phyloP scores from a whole-genome alignment of 2,888 invertebrate species.

The Epistrophella euchroma region DNA sequence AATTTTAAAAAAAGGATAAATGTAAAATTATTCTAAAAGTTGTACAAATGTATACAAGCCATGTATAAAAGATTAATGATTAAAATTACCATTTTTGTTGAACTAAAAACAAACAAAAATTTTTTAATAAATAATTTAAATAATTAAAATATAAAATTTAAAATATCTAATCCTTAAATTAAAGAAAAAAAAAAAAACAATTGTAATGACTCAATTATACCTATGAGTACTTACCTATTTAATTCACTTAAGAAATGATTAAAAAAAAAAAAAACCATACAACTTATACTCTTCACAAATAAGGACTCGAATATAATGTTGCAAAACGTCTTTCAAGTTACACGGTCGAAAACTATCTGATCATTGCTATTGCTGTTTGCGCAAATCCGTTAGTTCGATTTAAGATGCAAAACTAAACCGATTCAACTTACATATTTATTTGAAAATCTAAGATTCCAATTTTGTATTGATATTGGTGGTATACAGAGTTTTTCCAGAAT shows the following conservation, averaged over 20 bases:
- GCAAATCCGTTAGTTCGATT: not conserved
- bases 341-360: not conserved
- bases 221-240: not conserved
- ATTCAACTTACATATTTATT: not conserved
- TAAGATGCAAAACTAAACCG: not conserved
- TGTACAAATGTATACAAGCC: too few relatives aligned
- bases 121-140: too few relatives aligned
- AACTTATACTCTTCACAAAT: not conserved
- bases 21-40: too few relatives aligned
- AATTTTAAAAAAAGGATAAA: too few relatives aligned
- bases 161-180: not conserved
- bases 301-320: not conserved
- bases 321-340: not conserved
- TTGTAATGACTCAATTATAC: too few relatives aligned
- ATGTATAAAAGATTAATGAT: too few relatives aligned
- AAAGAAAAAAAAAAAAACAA: too few relatives aligned
- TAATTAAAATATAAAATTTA: too few relatives aligned
- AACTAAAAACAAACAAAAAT: too few relatives aligned
- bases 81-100: too few relatives aligned
- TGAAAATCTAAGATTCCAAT: not conserved
- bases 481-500: conserved; percentile 1
- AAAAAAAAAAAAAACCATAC: not conserved
- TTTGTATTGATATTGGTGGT: not conserved
- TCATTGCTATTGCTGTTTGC: not conserved
- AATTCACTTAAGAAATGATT: not conserved